Evolutionary conservation across 1,140 invertebrate species (phyloP).

Genomic region (Metopolophium dirhodum): DNA sequence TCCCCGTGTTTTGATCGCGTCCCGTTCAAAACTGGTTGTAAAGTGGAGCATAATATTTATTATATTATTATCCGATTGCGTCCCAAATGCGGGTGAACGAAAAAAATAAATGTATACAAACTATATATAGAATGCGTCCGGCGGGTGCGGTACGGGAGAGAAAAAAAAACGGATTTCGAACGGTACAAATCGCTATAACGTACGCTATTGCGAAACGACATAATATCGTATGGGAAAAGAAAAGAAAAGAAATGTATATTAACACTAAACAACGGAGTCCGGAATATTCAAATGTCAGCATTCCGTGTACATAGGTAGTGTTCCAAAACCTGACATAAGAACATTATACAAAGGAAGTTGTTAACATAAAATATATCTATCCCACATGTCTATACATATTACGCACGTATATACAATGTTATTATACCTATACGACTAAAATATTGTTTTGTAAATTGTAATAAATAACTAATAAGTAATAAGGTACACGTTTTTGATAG

Average conservation of each 20-base stretch:
- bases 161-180: neutral
- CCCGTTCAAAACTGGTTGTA: neutral
- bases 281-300: neutral
- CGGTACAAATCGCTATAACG: neutral
- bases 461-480: neutral
- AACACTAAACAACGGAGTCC: neutral
- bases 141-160: neutral
- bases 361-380: neutral
- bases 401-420: too few species aligned
- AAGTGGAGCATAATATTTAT: constrained; percentile 5
- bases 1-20: constrained; percentile 1
- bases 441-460: neutral
- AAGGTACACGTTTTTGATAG: neutral
- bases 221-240: neutral
- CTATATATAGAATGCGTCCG: neutral
- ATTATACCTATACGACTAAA: neutral
- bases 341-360: neutral
- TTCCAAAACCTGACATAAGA: neutral
- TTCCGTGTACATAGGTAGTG: neutral
- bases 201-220: neutral
- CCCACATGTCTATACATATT: too few species aligned
- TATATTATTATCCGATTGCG: constrained; percentile 8
- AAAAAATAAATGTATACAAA: constrained; percentile 11
- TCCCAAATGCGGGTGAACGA: constrained; percentile 1
- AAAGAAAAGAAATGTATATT: neutral